These are phyloP conservation scores for Apteryx owenii DNA, from an alignment of 2,113 vertebrate species.

Conservation along the genomic window DNA sequence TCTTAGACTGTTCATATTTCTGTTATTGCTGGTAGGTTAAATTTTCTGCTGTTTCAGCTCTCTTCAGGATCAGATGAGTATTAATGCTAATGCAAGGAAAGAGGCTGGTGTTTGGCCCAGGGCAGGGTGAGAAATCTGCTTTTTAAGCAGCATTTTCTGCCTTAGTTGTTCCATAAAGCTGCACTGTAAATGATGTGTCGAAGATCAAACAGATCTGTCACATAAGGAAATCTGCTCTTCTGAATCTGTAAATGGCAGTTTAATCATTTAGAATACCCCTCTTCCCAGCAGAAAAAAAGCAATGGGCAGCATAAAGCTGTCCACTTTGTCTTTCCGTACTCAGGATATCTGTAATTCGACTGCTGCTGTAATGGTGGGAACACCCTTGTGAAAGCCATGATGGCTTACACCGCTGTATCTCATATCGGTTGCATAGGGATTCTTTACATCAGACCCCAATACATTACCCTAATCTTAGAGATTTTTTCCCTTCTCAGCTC, in stretches of 20 bases:
- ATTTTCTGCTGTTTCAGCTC: background rate
- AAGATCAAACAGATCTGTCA: background rate
- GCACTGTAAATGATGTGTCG: background rate
- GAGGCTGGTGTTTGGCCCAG: background rate
- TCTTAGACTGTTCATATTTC: background rate
- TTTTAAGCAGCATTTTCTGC: background rate
- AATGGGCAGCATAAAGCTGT: background rate
- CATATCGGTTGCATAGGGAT: background rate
- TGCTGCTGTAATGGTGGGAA: background rate
- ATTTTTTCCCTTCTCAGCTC: background rate
- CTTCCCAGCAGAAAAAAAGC: background rate
- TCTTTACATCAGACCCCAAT: background rate
- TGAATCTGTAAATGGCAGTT: background rate
- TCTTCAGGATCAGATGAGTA: background rate
- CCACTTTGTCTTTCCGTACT: background rate
- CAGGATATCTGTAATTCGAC: background rate
- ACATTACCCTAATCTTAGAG: background rate
- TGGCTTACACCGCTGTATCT: background rate
- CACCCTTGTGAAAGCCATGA: background rate
- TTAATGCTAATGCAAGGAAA: background rate
- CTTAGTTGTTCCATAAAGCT: background rate
- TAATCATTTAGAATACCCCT: background rate
- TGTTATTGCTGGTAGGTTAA: background rate
- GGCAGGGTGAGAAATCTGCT: rapidly evolving
- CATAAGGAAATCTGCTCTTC: background rate